A percentile compares a stretch with the other conserved stretches of the same genome.
Evolutionary conservation across 2,797 vertebrate species (phyloP).

Genomic region (Avahi laniger): DNA sequence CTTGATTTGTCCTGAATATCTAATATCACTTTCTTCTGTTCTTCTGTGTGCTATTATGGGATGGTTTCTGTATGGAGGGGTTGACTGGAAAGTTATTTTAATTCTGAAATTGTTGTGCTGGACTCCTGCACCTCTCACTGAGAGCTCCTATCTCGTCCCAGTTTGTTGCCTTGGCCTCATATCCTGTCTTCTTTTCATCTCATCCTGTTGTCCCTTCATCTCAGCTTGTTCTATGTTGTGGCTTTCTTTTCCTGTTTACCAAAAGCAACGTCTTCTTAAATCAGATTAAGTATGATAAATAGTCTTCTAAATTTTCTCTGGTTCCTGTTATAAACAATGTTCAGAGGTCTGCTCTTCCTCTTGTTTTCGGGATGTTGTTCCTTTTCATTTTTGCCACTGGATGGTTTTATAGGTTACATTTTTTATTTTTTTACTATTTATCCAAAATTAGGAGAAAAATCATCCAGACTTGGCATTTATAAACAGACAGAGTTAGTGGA

Average conservation of each 20-base stretch:
- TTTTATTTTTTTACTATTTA: background rate
- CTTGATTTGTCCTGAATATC: background rate
- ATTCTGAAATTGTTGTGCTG: background rate
- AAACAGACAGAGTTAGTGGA: background rate
- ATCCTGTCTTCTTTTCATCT: slow-evolving; percentile 53
- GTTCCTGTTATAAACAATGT: slow-evolving; percentile 58
- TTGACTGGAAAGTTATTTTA: background rate
- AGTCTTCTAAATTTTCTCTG: slow-evolving; percentile 50
- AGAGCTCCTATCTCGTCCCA: background rate
- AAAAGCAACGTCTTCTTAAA: slow-evolving; percentile 70
- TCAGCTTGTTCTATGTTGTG: slow-evolving; percentile 65
- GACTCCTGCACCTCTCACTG: rapidly evolving
- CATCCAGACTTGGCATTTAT: background rate
- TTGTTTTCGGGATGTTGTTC: background rate
- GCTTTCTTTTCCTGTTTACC: slow-evolving; percentile 75
- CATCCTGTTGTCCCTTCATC: slow-evolving; percentile 54
- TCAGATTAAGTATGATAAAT: slow-evolving; percentile 74
- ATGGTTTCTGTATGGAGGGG: too few relatives aligned
- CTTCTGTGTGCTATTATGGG: too few relatives aligned
- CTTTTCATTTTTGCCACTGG: background rate
- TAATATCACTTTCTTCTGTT: background rate
- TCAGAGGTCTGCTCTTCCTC: slow-evolving; percentile 6
- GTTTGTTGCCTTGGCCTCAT: background rate
- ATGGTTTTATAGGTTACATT: background rate
- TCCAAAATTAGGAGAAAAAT: background rate